Base-by-base conservation (phyloP, 2,888 invertebrate genomes). In the Lobophora halterata region DNA sequence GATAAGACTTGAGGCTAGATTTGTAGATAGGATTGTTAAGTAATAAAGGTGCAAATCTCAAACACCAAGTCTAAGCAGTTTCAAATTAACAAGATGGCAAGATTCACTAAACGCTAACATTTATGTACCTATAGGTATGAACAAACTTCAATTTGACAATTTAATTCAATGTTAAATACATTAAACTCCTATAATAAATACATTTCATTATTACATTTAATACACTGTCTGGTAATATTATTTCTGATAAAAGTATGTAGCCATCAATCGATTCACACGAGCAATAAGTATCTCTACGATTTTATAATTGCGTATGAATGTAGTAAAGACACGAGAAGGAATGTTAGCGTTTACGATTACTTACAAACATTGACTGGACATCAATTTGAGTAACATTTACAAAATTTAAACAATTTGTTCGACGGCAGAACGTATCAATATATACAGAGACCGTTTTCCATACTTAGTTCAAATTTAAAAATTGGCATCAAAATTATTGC, bases 71-170 rank as follows among this genome's bases (percentile, higher is more conserved):
- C 68, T 57, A 61, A 53, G 55, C 59, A 61, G 67, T 70, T 73
- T 63, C 65, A 74, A 76, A 79, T 66, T 69, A 75, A 75, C 61
- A 70, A 77, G 71, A 81, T 83, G 85, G 85, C 85, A 85, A 83
- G 82, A 79, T 65, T 79, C 72, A 74, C 71, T 80, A 85, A 86
- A 87, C 86, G 86, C 86, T 87, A 87, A 87, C 86, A 85, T 82
- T 76, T n/a, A n/a, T n/a, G n/a, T n/a, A n/a, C n/a, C n/a, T n/a
- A n/a, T n/a, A 57, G 61, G 56, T 65, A 65, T 64, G 63, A 44
- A 61, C 59, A 40, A 49, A 47, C 41, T 33, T 34, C 43, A 25
- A 49, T 48, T 52, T 48, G 24, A 8, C 19, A 30, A 11, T 24
- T 11, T 17, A 35, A 18, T 32, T 25, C 7, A n/a, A 13, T 24